Base-by-base conservation (phyloP, 2,113 vertebrate genomes). In the Coryphaenoides rupestris region DNA sequence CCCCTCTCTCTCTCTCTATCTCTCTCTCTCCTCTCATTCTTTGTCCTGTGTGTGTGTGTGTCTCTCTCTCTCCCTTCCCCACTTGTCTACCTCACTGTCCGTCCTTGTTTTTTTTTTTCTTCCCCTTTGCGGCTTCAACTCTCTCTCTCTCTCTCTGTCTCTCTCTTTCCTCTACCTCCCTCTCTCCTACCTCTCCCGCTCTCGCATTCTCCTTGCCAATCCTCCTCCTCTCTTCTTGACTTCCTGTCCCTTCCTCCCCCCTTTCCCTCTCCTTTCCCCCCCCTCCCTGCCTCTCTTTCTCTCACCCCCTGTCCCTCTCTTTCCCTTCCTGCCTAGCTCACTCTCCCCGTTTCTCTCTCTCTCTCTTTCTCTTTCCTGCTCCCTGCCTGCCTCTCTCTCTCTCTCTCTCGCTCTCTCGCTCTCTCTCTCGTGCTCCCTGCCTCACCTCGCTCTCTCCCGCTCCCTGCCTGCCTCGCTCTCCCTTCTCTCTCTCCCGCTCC, bases 91-190 rank as follows among this genome's bases (percentile, higher is more conserved):
- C 53, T 55, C 49, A 69, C 60, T 16, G 59, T 70, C 72, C 49
- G 21, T 75, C 75, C 73, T 65, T 70, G 66, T 68, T 55, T 75
- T 66, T 19, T 67, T 65, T 55, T 67, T 24, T 56, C 70, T 78
- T 77, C 80, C 82, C 71, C 71, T 73, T 82, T 79, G 62, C n/a
- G n/a, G n/a, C n/a, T n/a, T n/a, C n/a, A n/a, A n/a, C 68, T 19
- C 69, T 65, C 57, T 67, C 33, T 56, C 70, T 78, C 79, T 81
- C 82, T 73, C 71, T 73, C 84, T 79, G 62, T 74, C 68, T 69
- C 77, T 26, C 4, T 33, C 33, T 21, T 52, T n/a, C 58, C 55
- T 13, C n/a, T 49, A 17, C 10, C 62, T 21, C 54, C 54, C 54
- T 46, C 26, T 56, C 33, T 17, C 28, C 54, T 65, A 22, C 47